Evolutionary conservation across 2,113 vertebrate species (phyloP).

Genomic region (Hystrix cristata): DNA sequence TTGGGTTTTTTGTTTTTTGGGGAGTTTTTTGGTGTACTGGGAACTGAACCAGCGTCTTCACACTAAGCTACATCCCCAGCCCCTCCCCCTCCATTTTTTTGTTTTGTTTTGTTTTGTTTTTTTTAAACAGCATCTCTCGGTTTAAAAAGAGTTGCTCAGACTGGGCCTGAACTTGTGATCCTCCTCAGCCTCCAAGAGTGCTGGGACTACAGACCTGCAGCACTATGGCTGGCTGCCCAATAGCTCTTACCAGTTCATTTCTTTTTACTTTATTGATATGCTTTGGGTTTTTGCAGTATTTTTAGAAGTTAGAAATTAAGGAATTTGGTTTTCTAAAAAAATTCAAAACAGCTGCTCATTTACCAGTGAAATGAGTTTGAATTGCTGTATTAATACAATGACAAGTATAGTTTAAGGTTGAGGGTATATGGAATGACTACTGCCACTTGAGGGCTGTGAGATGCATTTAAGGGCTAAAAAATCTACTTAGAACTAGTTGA

Average conservation of each 20-base stretch:
- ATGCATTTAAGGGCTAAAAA: background rate
- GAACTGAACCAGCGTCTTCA: background rate
- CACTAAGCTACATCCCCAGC: background rate
- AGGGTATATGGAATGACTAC: background rate
- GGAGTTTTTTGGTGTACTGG: background rate
- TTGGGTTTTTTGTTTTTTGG: background rate
- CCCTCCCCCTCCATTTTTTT: background rate
- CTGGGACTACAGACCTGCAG: too few relatives aligned
- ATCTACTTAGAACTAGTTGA: background rate
- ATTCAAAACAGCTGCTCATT: background rate
- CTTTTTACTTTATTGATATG: background rate
- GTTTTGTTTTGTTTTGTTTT: background rate
- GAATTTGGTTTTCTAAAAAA: conserved; percentile 33
- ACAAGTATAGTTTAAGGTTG: background rate
- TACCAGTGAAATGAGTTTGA: background rate
- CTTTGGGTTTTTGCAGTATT: conserved; percentile 12
- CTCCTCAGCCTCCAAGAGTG: background rate
- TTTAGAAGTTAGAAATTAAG: conserved; percentile 51
- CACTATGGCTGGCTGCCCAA: background rate
- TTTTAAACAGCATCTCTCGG: background rate
- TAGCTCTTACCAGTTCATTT: background rate
- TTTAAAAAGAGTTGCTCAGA: background rate
- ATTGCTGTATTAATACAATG: background rate
- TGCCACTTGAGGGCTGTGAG: background rate
- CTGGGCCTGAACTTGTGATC: background rate